Conservation (phyloP, 2,113 vertebrate species). For the Clinocottus analis region DNA sequence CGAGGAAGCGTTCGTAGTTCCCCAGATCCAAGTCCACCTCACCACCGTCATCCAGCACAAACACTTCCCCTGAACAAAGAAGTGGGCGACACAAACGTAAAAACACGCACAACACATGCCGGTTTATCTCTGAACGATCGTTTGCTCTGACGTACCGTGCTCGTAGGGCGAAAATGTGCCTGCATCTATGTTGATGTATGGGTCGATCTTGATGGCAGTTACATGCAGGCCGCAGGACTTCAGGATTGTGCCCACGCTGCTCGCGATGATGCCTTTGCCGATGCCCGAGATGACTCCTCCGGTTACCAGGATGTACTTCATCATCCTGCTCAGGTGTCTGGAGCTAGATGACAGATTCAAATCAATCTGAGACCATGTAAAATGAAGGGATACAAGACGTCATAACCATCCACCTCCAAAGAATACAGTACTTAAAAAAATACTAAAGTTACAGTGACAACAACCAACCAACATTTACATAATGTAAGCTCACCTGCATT, state of each 20-base stretch:
- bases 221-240: slow-evolving; percentile 95
- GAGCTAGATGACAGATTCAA: background rate
- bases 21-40: slow-evolving; percentile 98
- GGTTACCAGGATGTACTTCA: slow-evolving; percentile 99
- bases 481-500: background rate
- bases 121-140: rapidly evolving
- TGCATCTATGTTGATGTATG: slow-evolving; percentile 97
- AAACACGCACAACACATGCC: background rate
- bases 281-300: slow-evolving; percentile 98
- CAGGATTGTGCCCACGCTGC: slow-evolving; percentile 96
- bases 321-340: slow-evolving; percentile 69
- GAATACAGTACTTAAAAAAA: background rate
- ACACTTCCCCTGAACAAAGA: slow-evolving; percentile 89
- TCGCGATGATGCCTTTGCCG: slow-evolving; percentile 98
- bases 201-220: slow-evolving; percentile 97
- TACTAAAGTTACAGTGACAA: background rate
- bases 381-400: background rate
- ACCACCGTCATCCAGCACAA: slow-evolving; percentile 96
- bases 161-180: slow-evolving; percentile 98
- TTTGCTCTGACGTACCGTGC: slow-evolving; percentile 84
- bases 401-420: background rate
- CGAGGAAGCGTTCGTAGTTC: slow-evolving; percentile 97
- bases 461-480: too few species aligned
- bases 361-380: background rate
- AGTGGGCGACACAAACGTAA: background rate